Base-by-base conservation (phyloP, 2,888 invertebrate genomes). In the Matsumyia berberina region DNA sequence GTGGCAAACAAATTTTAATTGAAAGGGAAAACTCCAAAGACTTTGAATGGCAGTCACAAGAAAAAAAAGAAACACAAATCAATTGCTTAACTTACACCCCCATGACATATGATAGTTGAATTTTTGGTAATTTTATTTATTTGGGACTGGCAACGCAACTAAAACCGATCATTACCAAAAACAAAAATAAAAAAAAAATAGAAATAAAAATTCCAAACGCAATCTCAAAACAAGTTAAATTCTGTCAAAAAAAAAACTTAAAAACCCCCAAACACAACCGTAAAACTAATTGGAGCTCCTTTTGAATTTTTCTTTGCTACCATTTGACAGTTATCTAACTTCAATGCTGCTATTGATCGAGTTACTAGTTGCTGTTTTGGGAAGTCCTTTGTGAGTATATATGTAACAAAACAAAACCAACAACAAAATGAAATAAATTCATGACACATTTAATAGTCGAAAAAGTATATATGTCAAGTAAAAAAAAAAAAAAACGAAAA, bases 301-400 rank as follows among this genome's bases (percentile, higher is more conserved):
- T 82, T 86, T 86, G 80, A 66, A 79, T 88, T 80, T 87, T 74
- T 85, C 79, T 85, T 85, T 85, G 83, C 83, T 85, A 85, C 83
- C 83, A 73, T 64, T 85, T 80, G 85, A 86, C 76, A 83, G 83
- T 87, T 87, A 55, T 87, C 86, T 86, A 79, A 80, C 73, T 80
- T 86, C 73, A 87, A 81, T 86, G 78, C 80, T 69, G 85, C 81
- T 77, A 81, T 86, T 86, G 86, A 86, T 86, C 86, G 86, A 81
- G 80, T 86, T 81, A 86, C 86, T 86, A 90, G 89, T 89, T 89
- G 90, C 90, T 90, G 91, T 90, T 90, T 89, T 89, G 89, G 90
- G 88, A 89, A 89, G 88, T 90, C 89, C 88, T 88, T 90, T 90
- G 90, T 91, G 90, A 90, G 90, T 91, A 90, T 88, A 88, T 51